These are phyloP conservation scores for Gymnoscelis rufifasciata DNA, from an alignment of 2,888 invertebrate genomes.

Conservation along the genomic window DNA sequence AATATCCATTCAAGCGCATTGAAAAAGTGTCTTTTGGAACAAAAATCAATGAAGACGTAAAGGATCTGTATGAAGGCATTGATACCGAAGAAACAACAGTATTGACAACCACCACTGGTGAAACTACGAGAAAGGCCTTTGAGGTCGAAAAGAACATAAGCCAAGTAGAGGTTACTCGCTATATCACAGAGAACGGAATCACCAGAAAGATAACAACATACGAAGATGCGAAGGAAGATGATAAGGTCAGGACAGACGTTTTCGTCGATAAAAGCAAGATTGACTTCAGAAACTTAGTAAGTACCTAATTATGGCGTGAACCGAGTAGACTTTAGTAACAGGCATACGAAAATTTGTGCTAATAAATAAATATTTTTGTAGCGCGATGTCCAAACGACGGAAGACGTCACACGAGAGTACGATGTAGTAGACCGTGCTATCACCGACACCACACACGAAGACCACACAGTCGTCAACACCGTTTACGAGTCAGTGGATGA, in stretches of 20 bases:
- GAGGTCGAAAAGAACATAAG: slow-evolving; percentile 70
- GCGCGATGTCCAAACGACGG: slow-evolving; percentile 74
- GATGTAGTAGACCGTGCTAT: slow-evolving; percentile 74
- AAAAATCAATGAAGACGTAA: slow-evolving; percentile 80
- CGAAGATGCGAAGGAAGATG: slow-evolving; percentile 74
- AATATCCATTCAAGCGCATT: slow-evolving; percentile 72
- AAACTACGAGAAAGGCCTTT: slow-evolving; percentile 64
- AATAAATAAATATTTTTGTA: slow-evolving; percentile 43
- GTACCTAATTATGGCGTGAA: slow-evolving; percentile 33
- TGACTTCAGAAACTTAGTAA: slow-evolving; percentile 77
- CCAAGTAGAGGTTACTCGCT: slow-evolving; percentile 73
- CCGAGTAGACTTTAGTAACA: too few relatives aligned
- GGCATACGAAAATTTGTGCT: too few relatives aligned
- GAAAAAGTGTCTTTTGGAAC: slow-evolving; percentile 76
- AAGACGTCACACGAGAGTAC: slow-evolving; percentile 68
- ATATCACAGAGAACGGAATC: slow-evolving; percentile 70
- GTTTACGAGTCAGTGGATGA: slow-evolving; percentile 70
- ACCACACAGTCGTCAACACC: slow-evolving; percentile 57
- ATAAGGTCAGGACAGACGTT: slow-evolving; percentile 71
- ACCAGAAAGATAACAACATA: slow-evolving; percentile 72
- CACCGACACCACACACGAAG: slow-evolving; percentile 67
- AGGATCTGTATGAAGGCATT: slow-evolving; percentile 71
- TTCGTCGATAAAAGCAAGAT: slow-evolving; percentile 74
- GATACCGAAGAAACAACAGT: slow-evolving; percentile 66
- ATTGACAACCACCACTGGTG: slow-evolving; percentile 55